These are phyloP conservation scores for Empis livida DNA, from an alignment of 2,888 invertebrate species.

Conservation along the genomic window DNA sequence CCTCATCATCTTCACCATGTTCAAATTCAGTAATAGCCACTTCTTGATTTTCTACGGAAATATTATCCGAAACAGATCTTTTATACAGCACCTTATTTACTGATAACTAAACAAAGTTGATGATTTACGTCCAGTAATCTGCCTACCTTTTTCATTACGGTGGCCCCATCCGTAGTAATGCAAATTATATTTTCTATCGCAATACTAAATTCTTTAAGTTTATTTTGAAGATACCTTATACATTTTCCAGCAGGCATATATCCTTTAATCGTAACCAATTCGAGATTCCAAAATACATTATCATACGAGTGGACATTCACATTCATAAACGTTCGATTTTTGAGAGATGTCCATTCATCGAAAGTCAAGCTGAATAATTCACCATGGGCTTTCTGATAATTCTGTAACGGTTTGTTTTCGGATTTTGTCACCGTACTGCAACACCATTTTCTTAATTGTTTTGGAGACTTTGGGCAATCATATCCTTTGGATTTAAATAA, in stretches of 20 bases:
- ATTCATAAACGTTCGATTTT: conserved; percentile 2
- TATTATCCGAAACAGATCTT: background rate
- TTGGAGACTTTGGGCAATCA: background rate
- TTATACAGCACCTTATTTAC: background rate
- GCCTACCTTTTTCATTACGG: background rate
- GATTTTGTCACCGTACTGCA: background rate
- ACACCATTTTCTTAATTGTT: background rate
- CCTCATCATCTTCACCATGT: too few relatives aligned
- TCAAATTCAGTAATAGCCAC: background rate
- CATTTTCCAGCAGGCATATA: conserved; percentile 2
- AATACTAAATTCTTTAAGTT: background rate
- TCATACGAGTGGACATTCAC: background rate
- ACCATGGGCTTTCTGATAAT: background rate
- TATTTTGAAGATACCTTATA: background rate
- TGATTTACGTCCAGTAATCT: background rate
- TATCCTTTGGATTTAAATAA: background rate
- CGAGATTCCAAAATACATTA: conserved; percentile 3
- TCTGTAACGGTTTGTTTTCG: too few relatives aligned
- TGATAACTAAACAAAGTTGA: background rate
- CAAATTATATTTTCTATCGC: background rate
- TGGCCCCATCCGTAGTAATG: background rate
- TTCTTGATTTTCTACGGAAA: background rate
- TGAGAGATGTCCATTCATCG: conserved; percentile 2
- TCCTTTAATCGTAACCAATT: background rate
- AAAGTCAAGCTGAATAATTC: conserved; percentile 3